Conservation (phyloP, 1,140 invertebrate species). For the Cotesia glomerata region DNA sequence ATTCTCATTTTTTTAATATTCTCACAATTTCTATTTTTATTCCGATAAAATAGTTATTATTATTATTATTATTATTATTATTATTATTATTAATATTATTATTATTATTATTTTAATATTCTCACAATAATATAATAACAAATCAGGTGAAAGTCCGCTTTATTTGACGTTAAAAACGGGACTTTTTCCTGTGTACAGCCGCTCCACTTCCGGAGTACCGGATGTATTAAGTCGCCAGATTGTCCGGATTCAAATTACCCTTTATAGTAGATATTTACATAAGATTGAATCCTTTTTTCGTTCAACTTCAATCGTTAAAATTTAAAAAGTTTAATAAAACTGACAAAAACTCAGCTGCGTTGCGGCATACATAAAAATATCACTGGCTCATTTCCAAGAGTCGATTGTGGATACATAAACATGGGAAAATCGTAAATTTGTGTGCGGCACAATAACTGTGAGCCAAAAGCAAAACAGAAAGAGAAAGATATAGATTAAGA, state of each 20-base stretch:
- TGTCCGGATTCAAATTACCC: constrained; percentile 7
- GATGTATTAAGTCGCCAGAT: constrained; percentile 23
- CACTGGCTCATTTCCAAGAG: constrained; percentile 42
- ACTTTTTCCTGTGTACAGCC: constrained; percentile 5
- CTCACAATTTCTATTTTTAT: too few relatives aligned
- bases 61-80: too few relatives aligned
- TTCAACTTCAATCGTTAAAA: background rate
- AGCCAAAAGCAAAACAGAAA: background rate
- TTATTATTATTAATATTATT: too few relatives aligned
- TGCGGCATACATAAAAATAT: constrained; percentile 44
- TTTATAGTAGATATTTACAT: background rate
- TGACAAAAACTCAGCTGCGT: background rate
- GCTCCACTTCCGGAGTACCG: constrained; percentile 28
- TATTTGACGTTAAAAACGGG: constrained; percentile 7
- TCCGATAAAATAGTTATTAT: too few relatives aligned
- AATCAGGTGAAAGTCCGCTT: constrained; percentile 20
- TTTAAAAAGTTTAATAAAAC: background rate
- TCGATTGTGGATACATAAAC: constrained; percentile 41
- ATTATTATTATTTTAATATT: too few relatives aligned
- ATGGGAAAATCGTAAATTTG: constrained; percentile 29
- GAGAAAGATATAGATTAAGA: background rate
- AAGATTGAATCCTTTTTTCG: background rate
- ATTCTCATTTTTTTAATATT: too few relatives aligned
- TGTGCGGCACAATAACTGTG: background rate
- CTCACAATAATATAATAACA: background rate